These are phyloP conservation scores for Trogon surrucura DNA, from an alignment of 2,113 vertebrate species.

Conservation along the genomic window DNA sequence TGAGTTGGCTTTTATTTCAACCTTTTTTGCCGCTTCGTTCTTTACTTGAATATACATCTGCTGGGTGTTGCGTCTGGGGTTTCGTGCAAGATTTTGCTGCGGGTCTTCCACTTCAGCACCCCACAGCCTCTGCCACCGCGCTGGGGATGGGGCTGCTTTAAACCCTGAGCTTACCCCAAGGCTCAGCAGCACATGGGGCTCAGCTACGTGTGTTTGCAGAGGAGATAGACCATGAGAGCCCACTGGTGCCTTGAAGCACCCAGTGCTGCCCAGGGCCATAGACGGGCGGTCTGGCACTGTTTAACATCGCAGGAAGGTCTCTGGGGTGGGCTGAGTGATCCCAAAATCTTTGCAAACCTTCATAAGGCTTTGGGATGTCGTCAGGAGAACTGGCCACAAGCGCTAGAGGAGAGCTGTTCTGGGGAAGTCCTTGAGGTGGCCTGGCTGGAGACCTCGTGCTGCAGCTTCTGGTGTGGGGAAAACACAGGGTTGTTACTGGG, in stretches of 20 bases:
- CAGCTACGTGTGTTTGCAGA: neutral
- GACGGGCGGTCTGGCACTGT: neutral
- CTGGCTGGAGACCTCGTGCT: neutral
- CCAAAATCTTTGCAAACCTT: neutral
- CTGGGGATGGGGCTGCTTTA: neutral
- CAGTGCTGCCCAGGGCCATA: neutral
- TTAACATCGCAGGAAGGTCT: neutral
- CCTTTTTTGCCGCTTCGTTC: neutral
- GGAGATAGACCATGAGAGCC: neutral
- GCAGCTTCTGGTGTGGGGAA: neutral
- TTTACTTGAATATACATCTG: neutral
- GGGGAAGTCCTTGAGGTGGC: neutral
- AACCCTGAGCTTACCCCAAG: neutral
- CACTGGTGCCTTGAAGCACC: neutral
- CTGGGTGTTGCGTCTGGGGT: neutral
- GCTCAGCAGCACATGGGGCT: neutral
- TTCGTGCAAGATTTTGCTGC: neutral
- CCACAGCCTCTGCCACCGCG: accelerated
- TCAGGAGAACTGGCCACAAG: accelerated
- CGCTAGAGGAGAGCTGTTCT: neutral
- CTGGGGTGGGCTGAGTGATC: neutral
- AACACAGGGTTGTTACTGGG: neutral
- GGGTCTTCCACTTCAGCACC: neutral
- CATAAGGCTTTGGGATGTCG: neutral
- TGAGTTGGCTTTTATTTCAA: neutral